Percentiles rank a stretch among this genome's conserved stretches.
These are phyloP conservation scores for Nephrotoma appendiculata DNA, from an alignment of 2,888 invertebrate genomes.

Conservation along the genomic window DNA sequence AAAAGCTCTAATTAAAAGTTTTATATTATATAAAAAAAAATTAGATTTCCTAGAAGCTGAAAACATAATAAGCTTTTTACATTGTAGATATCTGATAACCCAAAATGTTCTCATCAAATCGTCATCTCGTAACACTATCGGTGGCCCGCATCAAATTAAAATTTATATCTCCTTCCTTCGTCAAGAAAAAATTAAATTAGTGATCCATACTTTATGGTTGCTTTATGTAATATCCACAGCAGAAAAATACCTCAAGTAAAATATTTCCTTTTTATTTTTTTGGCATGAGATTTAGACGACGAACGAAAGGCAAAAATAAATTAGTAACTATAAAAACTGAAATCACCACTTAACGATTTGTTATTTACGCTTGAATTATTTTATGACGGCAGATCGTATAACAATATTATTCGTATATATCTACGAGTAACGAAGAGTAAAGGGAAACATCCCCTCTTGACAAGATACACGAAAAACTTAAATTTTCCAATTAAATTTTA, in stretches of 20 bases:
- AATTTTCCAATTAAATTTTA: neutral
- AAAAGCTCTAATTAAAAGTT: neutral
- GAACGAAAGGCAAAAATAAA: neutral
- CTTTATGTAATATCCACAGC: neutral
- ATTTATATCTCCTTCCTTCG: neutral
- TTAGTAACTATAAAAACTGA: neutral
- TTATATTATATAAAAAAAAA: neutral
- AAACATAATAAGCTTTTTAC: neutral
- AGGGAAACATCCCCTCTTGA: neutral
- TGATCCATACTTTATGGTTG: neutral
- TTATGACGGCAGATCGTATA: neutral
- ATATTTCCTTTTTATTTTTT: neutral
- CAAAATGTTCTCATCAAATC: neutral
- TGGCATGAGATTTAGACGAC: neutral
- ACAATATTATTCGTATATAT: neutral
- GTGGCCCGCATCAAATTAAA: neutral
- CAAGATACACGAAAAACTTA: neutral
- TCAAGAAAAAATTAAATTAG: neutral
- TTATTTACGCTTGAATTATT: neutral
- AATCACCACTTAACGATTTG: neutral
- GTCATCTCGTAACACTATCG: neutral
- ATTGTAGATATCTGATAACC: neutral
- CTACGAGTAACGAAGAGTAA: neutral
- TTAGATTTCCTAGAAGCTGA: too few species aligned
- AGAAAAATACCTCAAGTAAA: neutral